Base-by-base conservation (phyloP, 2,113 vertebrate species). In the Tinamus guttatus region DNA sequence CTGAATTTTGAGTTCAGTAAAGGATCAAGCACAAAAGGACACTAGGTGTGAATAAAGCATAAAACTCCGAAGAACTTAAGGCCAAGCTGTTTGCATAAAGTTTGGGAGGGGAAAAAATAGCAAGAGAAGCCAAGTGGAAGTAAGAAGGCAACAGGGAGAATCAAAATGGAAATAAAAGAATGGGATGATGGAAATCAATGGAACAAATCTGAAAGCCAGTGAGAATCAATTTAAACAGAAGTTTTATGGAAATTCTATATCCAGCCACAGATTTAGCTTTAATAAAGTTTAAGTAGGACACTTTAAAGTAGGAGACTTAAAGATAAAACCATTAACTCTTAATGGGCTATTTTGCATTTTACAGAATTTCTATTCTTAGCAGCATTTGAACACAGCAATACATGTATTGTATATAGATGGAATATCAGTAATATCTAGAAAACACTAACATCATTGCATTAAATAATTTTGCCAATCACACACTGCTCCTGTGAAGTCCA, bases 221-320 rank as follows among this genome's bases (percentile, higher is more conserved):
- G 71, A 81, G 45, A 77, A 90, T 87, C 58, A 90, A 88, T 88
- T 56, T 79, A 88, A 85, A 83, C 10, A 88, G 28, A 27, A 82
- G 54, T 65, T 58, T 89, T 89, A 67, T 21, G 41, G 20, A 94
- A 85, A 92, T 67, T 85, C 54, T 80, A 93, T 82, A 87, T 47
- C n/a, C 12, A 75, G 40, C 18, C 64, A 85, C 25, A 69, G 25
- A 91, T 52, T 81, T 68, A 77, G 45, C 85, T 92, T 82, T 80
- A 83, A 74, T 83, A 83, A 92, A 78, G 25, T 52, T 88, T 93
- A 85, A 93, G 52, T 54, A 77, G 45, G 52, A 40, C 8, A 52
- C 22, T 6, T 32, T 84, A 52, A 52, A 64, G 52, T 74, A 40
- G 60, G 11, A 49, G 56, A 62, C 20, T 16, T 43, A 38, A 67